Evolutionary conservation across 2,113 vertebrate genomes (phyloP).

Genomic region (Equus przewalskii): DNA sequence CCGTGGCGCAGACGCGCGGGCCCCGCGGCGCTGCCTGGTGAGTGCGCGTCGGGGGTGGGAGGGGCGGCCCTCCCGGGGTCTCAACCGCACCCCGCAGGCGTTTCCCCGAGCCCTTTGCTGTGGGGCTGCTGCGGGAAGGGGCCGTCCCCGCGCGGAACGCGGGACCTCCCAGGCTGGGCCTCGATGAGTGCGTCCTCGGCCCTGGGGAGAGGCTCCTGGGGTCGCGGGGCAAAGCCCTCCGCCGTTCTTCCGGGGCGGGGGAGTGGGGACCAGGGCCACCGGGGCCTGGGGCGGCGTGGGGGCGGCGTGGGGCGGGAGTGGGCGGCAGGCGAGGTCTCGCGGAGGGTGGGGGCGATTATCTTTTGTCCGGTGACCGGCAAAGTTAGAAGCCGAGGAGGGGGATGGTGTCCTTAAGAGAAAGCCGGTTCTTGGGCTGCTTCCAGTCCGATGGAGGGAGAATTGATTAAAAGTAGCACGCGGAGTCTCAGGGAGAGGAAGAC

Average conservation of each 20-base stretch:
- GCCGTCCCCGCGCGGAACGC: background rate
- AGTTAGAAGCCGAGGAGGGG: constrained; percentile 67
- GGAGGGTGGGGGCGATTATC: background rate
- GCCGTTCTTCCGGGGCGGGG: background rate
- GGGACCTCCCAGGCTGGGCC: background rate
- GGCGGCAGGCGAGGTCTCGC: background rate
- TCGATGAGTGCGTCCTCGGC: constrained; percentile 28
- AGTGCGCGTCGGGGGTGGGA: constrained; percentile 56
- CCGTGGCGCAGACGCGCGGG: constrained; percentile 64
- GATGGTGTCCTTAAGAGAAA: background rate
- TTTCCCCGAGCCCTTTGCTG: background rate
- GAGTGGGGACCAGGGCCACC: background rate
- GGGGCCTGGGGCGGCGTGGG: background rate
- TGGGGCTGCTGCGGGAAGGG: background rate
- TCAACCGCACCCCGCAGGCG: background rate
- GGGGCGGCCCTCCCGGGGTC: background rate
- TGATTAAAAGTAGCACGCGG: constrained; percentile 69
- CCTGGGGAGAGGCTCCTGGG: background rate
- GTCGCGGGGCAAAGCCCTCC: background rate
- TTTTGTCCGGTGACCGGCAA: constrained; percentile 61
- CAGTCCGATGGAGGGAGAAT: constrained; percentile 41
- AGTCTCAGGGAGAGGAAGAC: constrained; percentile 13
- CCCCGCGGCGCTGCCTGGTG: constrained; percentile 65
- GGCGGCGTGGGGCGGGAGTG: background rate
- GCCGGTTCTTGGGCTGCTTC: background rate